Evolutionary conservation across 2,797 vertebrate genomes (phyloP), one percentile per base, ranked within the genome.

Genomic region (Paguma larvata): DNA sequence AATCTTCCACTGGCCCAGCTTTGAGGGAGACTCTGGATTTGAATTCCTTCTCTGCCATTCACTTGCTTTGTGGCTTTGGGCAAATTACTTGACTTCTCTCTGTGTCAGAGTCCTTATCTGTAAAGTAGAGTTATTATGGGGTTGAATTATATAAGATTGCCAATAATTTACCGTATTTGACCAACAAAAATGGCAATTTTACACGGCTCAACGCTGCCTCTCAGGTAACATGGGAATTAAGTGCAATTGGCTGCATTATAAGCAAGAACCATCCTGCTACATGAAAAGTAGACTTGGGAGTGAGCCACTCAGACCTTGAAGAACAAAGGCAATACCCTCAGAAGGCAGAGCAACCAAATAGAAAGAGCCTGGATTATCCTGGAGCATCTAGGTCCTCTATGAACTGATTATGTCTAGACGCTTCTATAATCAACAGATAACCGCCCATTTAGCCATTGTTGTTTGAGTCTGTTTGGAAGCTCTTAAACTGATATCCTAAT

Each of bases 401-500:
- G 27, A 38, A 85, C 62, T 72, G 34, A 67, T 93, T 82, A 93
- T 46, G 83, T 92, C 83, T 82, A 70, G 77, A 87, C 1, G 32
- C 10, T 73, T 53, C 59, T 7, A 70, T 51, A 78, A 97, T 72
- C 65, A 91, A 93, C 83, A 90, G 25, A 44, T 38, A 84, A 56
- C 27, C 34, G 63, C 46, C 73, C 75, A n/a, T 34, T 84, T 93
- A 87, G 27, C 80, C 41, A 8, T 10, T 94, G 79, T 75, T 48
- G 38, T 78, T 89, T 72, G 87, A 46, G 25, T 92, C 51, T 89
- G 21, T 92, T 83, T 84, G 67, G 70, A 94, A 70, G 88, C 19
- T 30, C 16, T 80, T 72, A 83, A 79, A 34, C 18, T 41, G 23
- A 77, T 13, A 56, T 48, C 51, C 56, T 85, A 91, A 82, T 78